Conservation (phyloP, 1,140 invertebrate genomes). For the Drusus annulatus region DNA sequence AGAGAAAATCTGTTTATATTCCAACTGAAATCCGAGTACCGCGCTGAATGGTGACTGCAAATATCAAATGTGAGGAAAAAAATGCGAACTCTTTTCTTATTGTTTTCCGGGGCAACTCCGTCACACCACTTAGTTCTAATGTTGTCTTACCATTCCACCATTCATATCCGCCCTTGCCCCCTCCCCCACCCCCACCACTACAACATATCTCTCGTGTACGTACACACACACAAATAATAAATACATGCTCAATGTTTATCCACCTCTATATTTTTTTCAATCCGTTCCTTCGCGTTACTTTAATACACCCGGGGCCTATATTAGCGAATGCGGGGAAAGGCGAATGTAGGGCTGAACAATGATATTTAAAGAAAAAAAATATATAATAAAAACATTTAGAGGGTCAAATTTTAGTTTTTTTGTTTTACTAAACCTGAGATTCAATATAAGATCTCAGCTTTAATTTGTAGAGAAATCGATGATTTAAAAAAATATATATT, state of each 20-base stretch:
- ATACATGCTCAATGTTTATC: conserved; percentile 25
- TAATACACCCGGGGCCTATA: conserved; percentile 46
- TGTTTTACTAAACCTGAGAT: no score
- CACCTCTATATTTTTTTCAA: conserved; percentile 34
- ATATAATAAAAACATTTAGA: no score
- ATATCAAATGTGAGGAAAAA: background rate
- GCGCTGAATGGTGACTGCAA: background rate
- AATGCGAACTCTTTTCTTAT: conserved; percentile 19
- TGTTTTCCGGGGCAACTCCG: conserved; percentile 6
- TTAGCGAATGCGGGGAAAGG: conserved; percentile 43
- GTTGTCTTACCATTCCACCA: conserved; percentile 26
- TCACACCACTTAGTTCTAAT: conserved; percentile 36
- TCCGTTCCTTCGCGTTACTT: conserved; percentile 35
- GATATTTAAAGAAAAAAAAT: no score
- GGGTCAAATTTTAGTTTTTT: no score
- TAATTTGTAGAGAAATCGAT: no score
- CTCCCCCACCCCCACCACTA: background rate
- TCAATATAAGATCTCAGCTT: no score
- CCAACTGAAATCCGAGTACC: no score
- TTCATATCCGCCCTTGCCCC: background rate
- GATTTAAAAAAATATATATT: no score
- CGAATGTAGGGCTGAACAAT: background rate
- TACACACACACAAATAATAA: no score
- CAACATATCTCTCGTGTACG: background rate
- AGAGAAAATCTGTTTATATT: no score